phyloP scores from a whole-genome alignment of 2,113 vertebrate species.

The Himantopus leucocephalus region DNA sequence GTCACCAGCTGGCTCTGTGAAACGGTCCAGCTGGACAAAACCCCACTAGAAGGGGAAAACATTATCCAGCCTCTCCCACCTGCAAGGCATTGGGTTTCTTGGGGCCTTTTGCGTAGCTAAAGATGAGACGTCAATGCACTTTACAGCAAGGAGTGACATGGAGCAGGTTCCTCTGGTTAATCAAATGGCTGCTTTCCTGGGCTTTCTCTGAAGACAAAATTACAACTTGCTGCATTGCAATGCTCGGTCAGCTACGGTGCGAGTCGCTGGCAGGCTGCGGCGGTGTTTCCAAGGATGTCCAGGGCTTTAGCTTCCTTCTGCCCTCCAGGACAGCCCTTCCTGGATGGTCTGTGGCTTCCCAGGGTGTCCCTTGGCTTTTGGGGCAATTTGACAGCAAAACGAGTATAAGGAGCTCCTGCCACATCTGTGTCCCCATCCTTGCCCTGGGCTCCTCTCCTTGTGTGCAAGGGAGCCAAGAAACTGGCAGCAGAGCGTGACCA shows the following conservation, averaged over 20 bases:
- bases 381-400: neutral
- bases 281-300: neutral
- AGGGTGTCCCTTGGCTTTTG: neutral
- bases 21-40: neutral
- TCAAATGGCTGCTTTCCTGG: neutral
- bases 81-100: neutral
- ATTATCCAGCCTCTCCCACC: neutral
- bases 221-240: neutral
- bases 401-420: neutral
- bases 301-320: neutral
- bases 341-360: neutral
- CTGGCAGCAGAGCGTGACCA: fast-evolving
- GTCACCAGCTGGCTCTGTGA: neutral
- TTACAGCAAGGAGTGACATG: neutral
- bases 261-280: fast-evolving
- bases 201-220: neutral
- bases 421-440: neutral
- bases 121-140: neutral
- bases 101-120: neutral
- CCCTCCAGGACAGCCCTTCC: neutral
- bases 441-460: neutral
- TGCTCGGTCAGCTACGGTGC: fast-evolving
- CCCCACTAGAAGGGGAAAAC: neutral
- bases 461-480: neutral
- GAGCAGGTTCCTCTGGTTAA: neutral